Conservation (phyloP, 2,797 vertebrate species). For the Streptopelia turtur region DNA sequence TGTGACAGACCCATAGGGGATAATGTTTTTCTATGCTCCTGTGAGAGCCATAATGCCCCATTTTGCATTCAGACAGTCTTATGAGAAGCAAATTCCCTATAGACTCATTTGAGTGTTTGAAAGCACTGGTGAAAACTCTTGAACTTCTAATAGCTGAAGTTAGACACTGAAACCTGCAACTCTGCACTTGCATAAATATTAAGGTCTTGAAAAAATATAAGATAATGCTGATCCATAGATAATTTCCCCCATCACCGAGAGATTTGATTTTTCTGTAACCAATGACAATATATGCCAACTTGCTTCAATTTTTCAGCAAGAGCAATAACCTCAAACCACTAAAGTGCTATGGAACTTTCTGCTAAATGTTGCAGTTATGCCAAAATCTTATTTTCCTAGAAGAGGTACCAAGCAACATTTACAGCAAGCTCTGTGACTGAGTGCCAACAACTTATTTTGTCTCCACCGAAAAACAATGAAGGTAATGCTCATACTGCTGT, state of each 20-base stretch:
- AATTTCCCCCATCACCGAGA: not conserved
- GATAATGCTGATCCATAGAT: not conserved
- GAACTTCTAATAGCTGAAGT: slow-evolving; percentile 12
- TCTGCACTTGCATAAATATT: slow-evolving; percentile 13
- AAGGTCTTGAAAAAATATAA: not conserved
- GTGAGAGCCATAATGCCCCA: slow-evolving; percentile 13
- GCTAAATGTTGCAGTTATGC: not conserved
- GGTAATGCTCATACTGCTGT: not conserved
- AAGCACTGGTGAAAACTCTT: slow-evolving; percentile 13
- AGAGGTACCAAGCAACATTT: not conserved
- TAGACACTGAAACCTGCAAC: slow-evolving; percentile 1
- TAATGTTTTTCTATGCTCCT: slow-evolving; percentile 20
- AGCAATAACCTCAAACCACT: not conserved
- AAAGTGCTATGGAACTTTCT: not conserved
- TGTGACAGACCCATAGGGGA: slow-evolving; percentile 25
- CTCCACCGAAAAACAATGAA: not conserved
- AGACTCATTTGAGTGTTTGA: slow-evolving; percentile 32
- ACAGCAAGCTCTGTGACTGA: not conserved
- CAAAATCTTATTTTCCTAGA: not conserved
- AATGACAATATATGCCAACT: not conserved
- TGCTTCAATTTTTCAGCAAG: not conserved
- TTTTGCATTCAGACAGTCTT: slow-evolving; percentile 35
- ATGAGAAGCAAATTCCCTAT: slow-evolving; percentile 33
- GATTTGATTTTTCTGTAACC: not conserved
- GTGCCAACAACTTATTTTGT: not conserved